Conservation (phyloP, 1,140 invertebrate species). For the Bombus superbus region DNA sequence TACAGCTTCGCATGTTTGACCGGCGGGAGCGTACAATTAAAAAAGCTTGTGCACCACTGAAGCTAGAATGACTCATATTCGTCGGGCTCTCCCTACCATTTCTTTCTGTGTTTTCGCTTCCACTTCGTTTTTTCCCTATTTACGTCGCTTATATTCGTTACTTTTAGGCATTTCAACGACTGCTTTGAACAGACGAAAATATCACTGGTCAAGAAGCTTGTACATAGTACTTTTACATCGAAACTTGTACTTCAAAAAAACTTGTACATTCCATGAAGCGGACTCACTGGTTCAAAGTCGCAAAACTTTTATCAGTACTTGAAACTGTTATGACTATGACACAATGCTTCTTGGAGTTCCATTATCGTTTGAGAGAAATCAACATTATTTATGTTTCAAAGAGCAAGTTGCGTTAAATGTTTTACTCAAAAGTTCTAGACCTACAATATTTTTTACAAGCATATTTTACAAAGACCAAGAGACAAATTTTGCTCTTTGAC, state of each 20-base stretch:
- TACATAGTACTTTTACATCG: neutral
- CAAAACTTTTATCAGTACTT: slow-evolving; percentile 43
- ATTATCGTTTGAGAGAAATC: neutral
- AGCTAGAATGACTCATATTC: slow-evolving; percentile 53
- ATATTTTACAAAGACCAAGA: neutral
- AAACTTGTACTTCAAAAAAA: too few species aligned
- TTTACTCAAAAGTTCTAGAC: neutral
- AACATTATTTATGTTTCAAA: neutral
- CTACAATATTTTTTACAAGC: neutral
- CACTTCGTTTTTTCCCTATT: slow-evolving; percentile 19
- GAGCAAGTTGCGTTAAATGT: neutral
- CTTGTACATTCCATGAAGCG: slow-evolving; percentile 53
- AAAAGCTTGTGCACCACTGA: slow-evolving; percentile 46
- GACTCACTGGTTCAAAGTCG: slow-evolving; percentile 19
- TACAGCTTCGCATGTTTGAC: neutral
- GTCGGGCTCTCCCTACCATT: slow-evolving; percentile 11
- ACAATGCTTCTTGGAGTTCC: neutral
- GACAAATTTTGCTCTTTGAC: neutral
- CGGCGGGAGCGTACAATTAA: neutral
- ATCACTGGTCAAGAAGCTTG: neutral
- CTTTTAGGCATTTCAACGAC: slow-evolving; percentile 25
- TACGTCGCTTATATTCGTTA: slow-evolving; percentile 19
- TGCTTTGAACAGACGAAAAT: slow-evolving; percentile 4
- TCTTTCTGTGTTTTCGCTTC: slow-evolving; percentile 26
- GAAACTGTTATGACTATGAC: slow-evolving; percentile 19